Evolutionary conservation across 2,797 vertebrate genomes (phyloP).

Genomic region (Oreochromis grahami): DNA sequence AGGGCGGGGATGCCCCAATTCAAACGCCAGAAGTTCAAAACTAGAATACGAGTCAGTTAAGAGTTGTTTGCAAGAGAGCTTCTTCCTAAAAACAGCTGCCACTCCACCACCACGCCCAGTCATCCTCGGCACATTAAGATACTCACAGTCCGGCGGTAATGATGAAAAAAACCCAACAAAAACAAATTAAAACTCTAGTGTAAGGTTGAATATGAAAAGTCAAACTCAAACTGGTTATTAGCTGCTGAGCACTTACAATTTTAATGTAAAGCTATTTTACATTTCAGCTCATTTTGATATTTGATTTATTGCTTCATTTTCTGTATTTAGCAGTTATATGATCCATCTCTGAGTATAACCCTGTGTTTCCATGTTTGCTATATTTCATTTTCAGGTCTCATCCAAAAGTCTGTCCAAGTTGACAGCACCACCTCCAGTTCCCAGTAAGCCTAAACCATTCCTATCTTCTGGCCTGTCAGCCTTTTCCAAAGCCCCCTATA

Average conservation of each 20-base stretch:
- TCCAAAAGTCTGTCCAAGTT: slow-evolving; percentile 78
- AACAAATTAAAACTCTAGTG: not conserved
- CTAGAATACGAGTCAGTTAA: too few relatives aligned
- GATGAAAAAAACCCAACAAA: not conserved
- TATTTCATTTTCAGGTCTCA: slow-evolving; percentile 65
- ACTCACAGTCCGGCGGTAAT: too few relatives aligned
- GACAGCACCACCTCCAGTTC: slow-evolving; percentile 85
- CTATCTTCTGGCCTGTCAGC: slow-evolving; percentile 51
- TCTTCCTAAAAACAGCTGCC: too few relatives aligned
- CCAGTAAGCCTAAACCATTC: slow-evolving; percentile 86
- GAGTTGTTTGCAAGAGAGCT: too few relatives aligned
- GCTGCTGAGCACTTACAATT: not conserved
- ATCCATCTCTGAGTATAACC: not conserved
- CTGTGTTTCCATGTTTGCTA: not conserved
- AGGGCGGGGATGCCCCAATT: too few relatives aligned
- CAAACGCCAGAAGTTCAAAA: too few relatives aligned
- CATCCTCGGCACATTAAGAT: too few relatives aligned
- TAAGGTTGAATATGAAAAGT: not conserved
- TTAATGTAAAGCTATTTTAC: not conserved
- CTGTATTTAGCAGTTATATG: not conserved
- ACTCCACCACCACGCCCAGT: too few relatives aligned
- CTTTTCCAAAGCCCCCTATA: slow-evolving; percentile 70
- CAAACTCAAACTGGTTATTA: not conserved
- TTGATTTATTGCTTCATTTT: not conserved
- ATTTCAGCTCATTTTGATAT: not conserved